Evolutionary conservation across 2,113 vertebrate genomes (phyloP).

Genomic region (Myanophis thanlyinensis): DNA sequence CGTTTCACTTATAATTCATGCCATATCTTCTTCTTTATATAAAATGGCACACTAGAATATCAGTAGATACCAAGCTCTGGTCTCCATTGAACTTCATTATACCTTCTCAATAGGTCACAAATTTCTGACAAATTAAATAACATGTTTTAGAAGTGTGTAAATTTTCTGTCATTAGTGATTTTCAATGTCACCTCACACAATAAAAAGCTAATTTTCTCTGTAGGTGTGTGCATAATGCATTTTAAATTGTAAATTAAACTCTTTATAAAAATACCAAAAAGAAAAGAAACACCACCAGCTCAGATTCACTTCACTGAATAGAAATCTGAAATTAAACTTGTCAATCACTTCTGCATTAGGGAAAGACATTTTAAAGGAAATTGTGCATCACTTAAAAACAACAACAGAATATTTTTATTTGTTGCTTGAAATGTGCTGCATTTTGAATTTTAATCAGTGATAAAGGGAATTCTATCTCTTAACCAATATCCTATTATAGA

Average conservation of each 20-base stretch:
- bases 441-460: neutral
- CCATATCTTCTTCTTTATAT: neutral
- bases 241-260: constrained; percentile 35
- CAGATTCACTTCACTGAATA: neutral
- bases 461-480: neutral
- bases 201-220: constrained; percentile 17
- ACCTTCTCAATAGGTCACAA: constrained; percentile 43
- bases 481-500: neutral
- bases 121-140: constrained; percentile 64
- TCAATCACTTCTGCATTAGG: neutral
- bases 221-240: constrained; percentile 35
- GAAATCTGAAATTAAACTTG: constrained; percentile 21
- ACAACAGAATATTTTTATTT: neutral
- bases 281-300: neutral
- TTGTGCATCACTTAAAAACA: neutral
- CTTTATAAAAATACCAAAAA: neutral
- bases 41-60: constrained; percentile 46
- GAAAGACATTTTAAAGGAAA: constrained; percentile 8
- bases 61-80: constrained; percentile 44
- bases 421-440: neutral
- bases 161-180: constrained; percentile 46
- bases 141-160: constrained; percentile 27
- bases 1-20: neutral
- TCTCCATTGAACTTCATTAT: constrained; percentile 60
- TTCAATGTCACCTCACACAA: constrained; percentile 36